Base-by-base conservation (phyloP, 1,140 invertebrate species). In the Lasaia peninsularis region DNA sequence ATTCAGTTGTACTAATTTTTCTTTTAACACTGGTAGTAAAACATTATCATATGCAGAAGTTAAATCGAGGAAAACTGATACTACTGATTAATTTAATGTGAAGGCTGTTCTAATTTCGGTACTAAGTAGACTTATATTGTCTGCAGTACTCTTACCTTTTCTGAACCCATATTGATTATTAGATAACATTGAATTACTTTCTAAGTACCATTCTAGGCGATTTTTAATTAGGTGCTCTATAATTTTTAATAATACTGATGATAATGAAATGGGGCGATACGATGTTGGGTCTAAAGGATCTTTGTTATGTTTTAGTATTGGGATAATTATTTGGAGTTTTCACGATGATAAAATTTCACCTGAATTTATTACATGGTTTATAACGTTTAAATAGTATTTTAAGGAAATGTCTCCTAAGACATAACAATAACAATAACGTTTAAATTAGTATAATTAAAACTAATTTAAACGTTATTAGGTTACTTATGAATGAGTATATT, bases 251-350 rank as follows among this genome's bases (percentile, higher is more conserved):
- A 72, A 14, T 2, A 53, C 52, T 1, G 62, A 71, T 1, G 68
- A 69, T 0, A 71, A 14, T 0, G 68, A 66, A 11, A 76, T 73
- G 7, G 65, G 68, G 10, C 68, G 40, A 52, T 65, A 65, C 4
- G 52, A 59, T n/a, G 21, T 48, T 8, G 65, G 16, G 28, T 64
- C 50, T 16, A 11, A 21, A 21, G 65, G 58, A 9, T 63, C 28
- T 59, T 69, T 71, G 7, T 50, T 40, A 7, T 65, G 67, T 65
- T 76, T 76, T 7, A 65, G 44, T 3, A 73, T 65, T 0, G 73
- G 65, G 10, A 71, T 57, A 11, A 76, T 58, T 18, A 76, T 57
- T 56, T 73, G 71, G 0, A 31, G 6, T 56, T 67, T 65, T 70
- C 67, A 73, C 0, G n/a, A 10, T 0, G 52, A 18, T 11, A 65